These are phyloP conservation scores for Aspidiotus destructor DNA, from an alignment of 2,888 invertebrate species.

Conservation along the genomic window DNA sequence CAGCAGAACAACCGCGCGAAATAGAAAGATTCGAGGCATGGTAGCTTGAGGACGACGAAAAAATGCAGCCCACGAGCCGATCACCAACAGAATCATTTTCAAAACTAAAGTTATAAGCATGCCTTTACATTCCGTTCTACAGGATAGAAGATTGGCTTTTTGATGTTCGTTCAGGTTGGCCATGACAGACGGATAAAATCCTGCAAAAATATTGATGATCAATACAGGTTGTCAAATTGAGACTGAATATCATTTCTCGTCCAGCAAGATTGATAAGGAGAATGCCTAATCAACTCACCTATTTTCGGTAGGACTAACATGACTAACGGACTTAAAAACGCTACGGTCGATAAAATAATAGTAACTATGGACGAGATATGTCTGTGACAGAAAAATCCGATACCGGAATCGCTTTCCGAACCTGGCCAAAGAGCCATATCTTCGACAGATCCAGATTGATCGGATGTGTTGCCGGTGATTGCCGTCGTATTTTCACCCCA, in stretches of 20 bases:
- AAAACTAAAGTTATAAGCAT: constrained; percentile 82
- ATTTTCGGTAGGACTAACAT: constrained; percentile 92
- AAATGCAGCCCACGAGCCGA: constrained; percentile 89
- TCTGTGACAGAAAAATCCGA: constrained; percentile 65
- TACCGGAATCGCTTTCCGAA: constrained; percentile 60
- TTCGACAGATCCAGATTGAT: constrained; percentile 87
- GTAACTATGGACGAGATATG: constrained; percentile 75
- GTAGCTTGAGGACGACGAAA: constrained; percentile 72
- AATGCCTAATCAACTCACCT: constrained; percentile 41
- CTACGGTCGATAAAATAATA: constrained; percentile 65
- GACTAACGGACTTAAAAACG: constrained; percentile 83
- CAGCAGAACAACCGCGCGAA: constrained; percentile 77
- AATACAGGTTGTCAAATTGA: too few species aligned
- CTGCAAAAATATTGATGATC: constrained; percentile 33
- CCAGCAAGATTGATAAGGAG: too few species aligned
- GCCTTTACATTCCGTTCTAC: constrained; percentile 89
- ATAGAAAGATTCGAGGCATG: constrained; percentile 83
- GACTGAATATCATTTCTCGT: too few species aligned
- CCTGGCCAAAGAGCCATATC: constrained; percentile 71
- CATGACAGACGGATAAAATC: constrained; percentile 63
- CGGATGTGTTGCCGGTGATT: constrained; percentile 91
- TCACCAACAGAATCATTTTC: constrained; percentile 75
- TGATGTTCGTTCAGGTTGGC: constrained; percentile 59
- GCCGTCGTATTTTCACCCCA: constrained; percentile 99
- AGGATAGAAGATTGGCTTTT: constrained; percentile 62